Evolutionary conservation across 2,797 vertebrate species (phyloP), one percentile per base, ranked within the genome.

Genomic region (Picus viridis): DNA sequence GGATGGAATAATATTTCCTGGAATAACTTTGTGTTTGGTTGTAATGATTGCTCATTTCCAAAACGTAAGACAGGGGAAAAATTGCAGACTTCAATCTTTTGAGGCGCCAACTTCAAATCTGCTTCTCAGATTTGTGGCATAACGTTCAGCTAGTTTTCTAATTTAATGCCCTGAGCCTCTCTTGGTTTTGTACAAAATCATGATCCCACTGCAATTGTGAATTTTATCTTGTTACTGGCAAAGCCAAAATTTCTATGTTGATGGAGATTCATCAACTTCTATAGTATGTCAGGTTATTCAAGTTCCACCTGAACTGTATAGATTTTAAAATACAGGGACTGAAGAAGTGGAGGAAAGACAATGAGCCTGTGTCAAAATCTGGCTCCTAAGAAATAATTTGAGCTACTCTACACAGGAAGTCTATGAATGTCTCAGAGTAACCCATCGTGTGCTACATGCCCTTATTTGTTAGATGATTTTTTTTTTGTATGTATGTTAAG

Each of bases 1-100:
- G 92, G 87, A 78, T 49, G 49, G 89, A 92, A 95, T 89, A 95
- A 65, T 94, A 82, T 89, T 96, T 96, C 71, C 89, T 93, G 89
- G 87, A 91, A 89, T 93, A 84, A 86, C 76, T 86, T 61, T 73
- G 36, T 84, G 74, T 92, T 96, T 93, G 78, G 64, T 76, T 96
- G 91, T 79, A 89, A 74, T 16, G 71, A 74, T 88, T 88, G 74
- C 76, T 93, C 85, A 69, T 93, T 94, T 93, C 87, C 87, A 94
- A 95, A 91, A 82, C 45, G 43, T 63, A 70, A 64, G 59, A 88
- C 54, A 88, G 71, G 84, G 84, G 80, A 91, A 58, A 89, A 89
- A 61, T 62, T 76, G 67, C 45, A 77, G 64, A 27, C 61, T 76
- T 83, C 49, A 47, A 2, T 78, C 63, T 45, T 90, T 61, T 41